Base-by-base conservation (phyloP, 2,888 invertebrate species). In the Sylvicola cinctus region DNA sequence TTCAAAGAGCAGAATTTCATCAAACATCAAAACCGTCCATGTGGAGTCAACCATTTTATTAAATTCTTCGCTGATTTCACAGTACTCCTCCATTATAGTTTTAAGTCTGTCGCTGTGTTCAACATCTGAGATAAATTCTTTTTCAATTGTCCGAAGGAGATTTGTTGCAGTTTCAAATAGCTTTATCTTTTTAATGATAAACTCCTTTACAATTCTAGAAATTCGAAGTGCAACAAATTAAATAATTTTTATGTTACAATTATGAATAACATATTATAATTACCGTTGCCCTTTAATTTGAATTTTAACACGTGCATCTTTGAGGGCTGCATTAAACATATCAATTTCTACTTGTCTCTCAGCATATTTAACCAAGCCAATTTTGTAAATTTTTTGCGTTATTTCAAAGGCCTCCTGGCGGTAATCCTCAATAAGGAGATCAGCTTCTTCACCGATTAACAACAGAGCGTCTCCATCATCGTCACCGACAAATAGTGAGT, bases 401-500 rank as follows among this genome's bases (percentile, higher is more conserved):
- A 68, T 60, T 38, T 62, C 63, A 31, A 43, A 49, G 7, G 55
- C 46, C 41, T 55, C 53, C 17, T 49, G 48, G 12, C 47, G 47
- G 34, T 55, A 58, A 36, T 73, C 68, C 8, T 68, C 65, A 44
- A 63, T 66, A 34, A 66, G 62, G 15, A 63, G 62, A 28, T 63
- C 47, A 1, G 70, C 61, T 33, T 76, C 75, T 10, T 69, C 66
- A 1, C 71, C 74, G 6, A 79, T 55, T 42, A 59, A 52, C 2
- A 70, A 51, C 16, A 77, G 12, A 3, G 64, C 48, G 15, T 53
- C 54, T 0, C 80, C 80, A 42, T 77, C 74, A 11, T 59, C 49
- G 45, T 84, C 83, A 29, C 65, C 62, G 37, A 65, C 63, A 51
- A 76, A 83, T 63, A 84, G 65, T 16, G 67, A 61, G 31, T 72